Base-by-base conservation (phyloP, 2,113 vertebrate species). In the Centropus unirufus region DNA sequence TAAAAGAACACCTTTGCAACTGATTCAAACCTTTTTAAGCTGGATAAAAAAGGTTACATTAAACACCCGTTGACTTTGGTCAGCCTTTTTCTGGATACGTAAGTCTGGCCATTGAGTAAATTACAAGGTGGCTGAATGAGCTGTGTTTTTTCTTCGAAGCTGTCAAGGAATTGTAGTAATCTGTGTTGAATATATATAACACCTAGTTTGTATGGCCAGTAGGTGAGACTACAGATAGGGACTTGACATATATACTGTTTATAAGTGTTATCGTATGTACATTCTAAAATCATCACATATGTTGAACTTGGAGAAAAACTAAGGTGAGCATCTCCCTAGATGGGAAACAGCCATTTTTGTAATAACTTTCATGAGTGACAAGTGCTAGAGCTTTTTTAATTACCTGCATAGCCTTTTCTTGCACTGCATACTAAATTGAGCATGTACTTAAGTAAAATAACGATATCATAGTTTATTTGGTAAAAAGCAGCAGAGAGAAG, bases 121-220 rank as follows among this genome's bases (percentile, higher is more conserved):
- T 63, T 32, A 19, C 21, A 34, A 84, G 11, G 24, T 4, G 0
- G 3, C 11, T 8, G 5, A 7, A 9, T 4, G 10, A 49, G 12
- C 52, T 34, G 3, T 83, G 15, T 0, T n/a, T 80, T 75, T 76
- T n/a, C 11, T 64, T 76, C 63, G 27, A 87, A 64, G 9, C 9
- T 63, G 21, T n/a, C 47, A 36, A 58, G 22, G 42, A 80, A 32
- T 14, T 64, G n/a, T 19, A 30, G 30, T 62, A 20, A 36, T 36
- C 32, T 76, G 12, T 1, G 14, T 75, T 1, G 1, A 90, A 44
- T 3, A 34, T 6, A 81, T 3, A 34, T 6, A 81, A 14, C 7
- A 70, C 8, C 10, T 39, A 11, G 6, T 55, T 83, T 68, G 51
- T 40, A 4, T 70, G 46, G n/a, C 24, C 13, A 49, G 7, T 26